Percentiles rank a stretch among this genome's conserved stretches.
These are phyloP conservation scores for Xenus cinereus DNA, from an alignment of 2,113 vertebrate genomes.

Conservation along the genomic window DNA sequence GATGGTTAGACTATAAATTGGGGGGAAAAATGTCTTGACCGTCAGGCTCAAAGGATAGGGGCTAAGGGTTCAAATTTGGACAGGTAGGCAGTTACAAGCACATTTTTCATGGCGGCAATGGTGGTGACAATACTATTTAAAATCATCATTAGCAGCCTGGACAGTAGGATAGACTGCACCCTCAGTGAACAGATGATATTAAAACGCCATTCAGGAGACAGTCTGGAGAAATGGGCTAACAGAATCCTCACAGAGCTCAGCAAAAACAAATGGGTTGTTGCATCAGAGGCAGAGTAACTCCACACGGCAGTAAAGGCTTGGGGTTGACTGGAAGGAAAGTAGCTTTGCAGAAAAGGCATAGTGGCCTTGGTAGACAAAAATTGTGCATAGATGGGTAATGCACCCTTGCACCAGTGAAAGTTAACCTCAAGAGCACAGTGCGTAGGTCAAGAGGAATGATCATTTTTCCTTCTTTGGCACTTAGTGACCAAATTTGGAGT, in stretches of 20 bases:
- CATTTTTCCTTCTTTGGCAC: not conserved
- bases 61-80: not conserved
- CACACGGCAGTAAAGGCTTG: not conserved
- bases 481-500: not conserved
- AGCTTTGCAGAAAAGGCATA: not conserved
- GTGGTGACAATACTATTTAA: not conserved
- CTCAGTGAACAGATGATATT: not conserved
- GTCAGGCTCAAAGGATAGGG: not conserved
- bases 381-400: not conserved
- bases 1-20: not conserved
- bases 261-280: not conserved
- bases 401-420: not conserved
- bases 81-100: not conserved
- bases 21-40: fast-evolving
- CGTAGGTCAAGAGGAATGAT: not conserved
- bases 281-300: not conserved
- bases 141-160: not conserved
- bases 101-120: not conserved
- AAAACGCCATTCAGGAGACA: not conserved
- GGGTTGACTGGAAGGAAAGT: not conserved
- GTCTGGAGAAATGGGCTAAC: not conserved
- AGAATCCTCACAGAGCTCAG: not conserved
- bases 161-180: not conserved
- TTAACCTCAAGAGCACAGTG: not conserved
- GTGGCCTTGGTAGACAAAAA: not conserved